Evolutionary conservation across 2,797 vertebrate species (phyloP), one percentile per base, ranked within the genome.

Genomic region (Podarcis siculus): DNA sequence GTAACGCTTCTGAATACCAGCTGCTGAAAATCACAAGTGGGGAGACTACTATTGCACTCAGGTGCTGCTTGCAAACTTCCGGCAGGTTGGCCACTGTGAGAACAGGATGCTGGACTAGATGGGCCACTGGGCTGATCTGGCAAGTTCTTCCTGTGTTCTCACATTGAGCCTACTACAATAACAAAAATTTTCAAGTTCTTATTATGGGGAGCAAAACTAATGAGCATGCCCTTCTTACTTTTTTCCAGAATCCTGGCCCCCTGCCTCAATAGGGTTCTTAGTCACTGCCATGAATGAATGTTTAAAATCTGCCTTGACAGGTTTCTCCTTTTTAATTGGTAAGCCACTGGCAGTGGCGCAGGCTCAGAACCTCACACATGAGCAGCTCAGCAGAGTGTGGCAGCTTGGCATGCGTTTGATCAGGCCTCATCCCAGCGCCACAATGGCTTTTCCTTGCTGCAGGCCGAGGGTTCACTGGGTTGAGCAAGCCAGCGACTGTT

Each of bases 221-320:
- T 23, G 25, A 71, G 6, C 10, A 5, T 37, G 42, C 64, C 45
- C 37, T 75, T 69, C 58, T 58, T 42, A 9, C 3, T 64, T 45
- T 45, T 66, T 27, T 6, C 32, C n/a, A 73, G 19, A 73, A 32
- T n/a, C 78, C 66, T 71, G 25, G 12, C 8, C 39, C 8, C 58
- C 61, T 13, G 55, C 35, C 23, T 10, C 17, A 79, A 23, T 64
- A 61, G 23, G 25, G 25, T 67, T 67, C 32, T 80, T 45, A 39
- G 45, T 10, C 7, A 4, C 73, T 85, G 39, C 35, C 13, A 35
- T 9, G 55, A 79, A 27, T 66, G 71, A 76, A 76, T 15, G n/a
- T 76, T 80, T n/a, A 81, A 55, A 85, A 32, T 27, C 66, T 80
- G 78, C 61, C 77, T 85, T 85, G 82, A 85, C 61, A 81, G 42